A percentile compares a stretch with the other conserved stretches of the same genome.
These are phyloP conservation scores for Halocynthia roretzi DNA, from an alignment of 23 tunicate genomes.

Conservation along the genomic window DNA sequence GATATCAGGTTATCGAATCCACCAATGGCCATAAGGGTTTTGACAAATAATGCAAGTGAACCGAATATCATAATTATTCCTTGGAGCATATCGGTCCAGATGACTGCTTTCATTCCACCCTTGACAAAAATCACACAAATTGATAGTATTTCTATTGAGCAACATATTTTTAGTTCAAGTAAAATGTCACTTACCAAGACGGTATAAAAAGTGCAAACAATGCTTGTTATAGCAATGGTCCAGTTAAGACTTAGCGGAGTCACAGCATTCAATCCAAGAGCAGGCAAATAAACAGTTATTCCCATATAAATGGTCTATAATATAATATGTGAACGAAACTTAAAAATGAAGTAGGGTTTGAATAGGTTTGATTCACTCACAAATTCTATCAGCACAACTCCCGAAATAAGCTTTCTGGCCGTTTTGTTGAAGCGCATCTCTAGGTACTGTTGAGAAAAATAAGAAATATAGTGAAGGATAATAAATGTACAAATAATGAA, in stretches of 20 bases:
- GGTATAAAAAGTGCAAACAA: slow-evolving; percentile 59
- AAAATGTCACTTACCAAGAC: slow-evolving; percentile 21
- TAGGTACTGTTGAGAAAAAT: background rate
- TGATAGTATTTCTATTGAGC: background rate
- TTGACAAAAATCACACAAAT: background rate
- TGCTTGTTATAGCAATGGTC: slow-evolving; percentile 50
- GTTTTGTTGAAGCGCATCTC: background rate
- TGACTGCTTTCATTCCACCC: slow-evolving; percentile 58
- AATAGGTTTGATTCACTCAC: background rate
- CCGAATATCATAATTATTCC: slow-evolving; percentile 30
- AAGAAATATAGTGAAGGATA: too few species aligned
- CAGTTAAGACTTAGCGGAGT: slow-evolving; percentile 40
- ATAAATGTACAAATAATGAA: too few species aligned
- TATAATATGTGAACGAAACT: background rate
- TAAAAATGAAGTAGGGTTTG: too few species aligned
- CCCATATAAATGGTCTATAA: slow-evolving; percentile 37
- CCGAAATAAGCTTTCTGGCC: background rate
- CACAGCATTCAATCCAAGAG: slow-evolving; percentile 58
- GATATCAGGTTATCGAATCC: slow-evolving; percentile 11
- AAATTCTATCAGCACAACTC: background rate
- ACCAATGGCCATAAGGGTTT: background rate
- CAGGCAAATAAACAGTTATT: slow-evolving; percentile 43
- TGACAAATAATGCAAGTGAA: slow-evolving; percentile 10
- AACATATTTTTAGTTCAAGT: background rate
- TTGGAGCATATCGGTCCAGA: slow-evolving; percentile 46